phyloP scores from a whole-genome alignment of 1,140 invertebrate genomes.

The Heliconius eleuchia region DNA sequence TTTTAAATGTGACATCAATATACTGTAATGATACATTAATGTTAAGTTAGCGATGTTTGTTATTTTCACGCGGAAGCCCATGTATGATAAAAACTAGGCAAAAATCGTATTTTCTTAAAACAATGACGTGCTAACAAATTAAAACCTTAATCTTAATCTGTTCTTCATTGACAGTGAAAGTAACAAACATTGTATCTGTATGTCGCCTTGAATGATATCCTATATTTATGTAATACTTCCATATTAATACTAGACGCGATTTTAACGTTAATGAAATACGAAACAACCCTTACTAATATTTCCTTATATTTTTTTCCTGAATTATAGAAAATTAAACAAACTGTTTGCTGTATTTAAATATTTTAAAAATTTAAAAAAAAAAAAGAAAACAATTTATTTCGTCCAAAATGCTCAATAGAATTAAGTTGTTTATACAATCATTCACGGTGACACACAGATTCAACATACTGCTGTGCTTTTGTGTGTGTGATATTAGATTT shows the following conservation, averaged over 20 bases:
- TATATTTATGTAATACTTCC: background rate
- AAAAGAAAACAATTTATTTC: background rate
- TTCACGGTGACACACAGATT: slow-evolving; percentile 25
- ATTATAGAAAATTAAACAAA: no score
- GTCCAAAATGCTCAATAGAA: slow-evolving; percentile 16
- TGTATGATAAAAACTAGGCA: background rate
- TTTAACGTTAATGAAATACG: no score
- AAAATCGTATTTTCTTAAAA: background rate
- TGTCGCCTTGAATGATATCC: background rate
- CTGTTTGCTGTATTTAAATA: no score
- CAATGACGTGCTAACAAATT: background rate
- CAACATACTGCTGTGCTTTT: slow-evolving; percentile 51
- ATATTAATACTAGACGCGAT: no score
- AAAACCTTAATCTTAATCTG: background rate
- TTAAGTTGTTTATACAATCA: background rate
- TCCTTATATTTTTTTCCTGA: no score
- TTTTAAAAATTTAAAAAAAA: background rate
- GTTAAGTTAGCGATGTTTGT: slow-evolving; percentile 9
- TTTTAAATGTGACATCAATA: slow-evolving; percentile 7
- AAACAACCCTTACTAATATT: no score
- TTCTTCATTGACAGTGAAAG: background rate
- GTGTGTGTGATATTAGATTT: slow-evolving; percentile 62
- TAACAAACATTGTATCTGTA: slow-evolving; percentile 6
- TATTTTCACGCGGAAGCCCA: background rate
- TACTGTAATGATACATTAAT: background rate